Percentiles rank a stretch among this genome's conserved stretches.
Conservation (phyloP, 2,113 vertebrate species). For the Sula dactylatra region DNA sequence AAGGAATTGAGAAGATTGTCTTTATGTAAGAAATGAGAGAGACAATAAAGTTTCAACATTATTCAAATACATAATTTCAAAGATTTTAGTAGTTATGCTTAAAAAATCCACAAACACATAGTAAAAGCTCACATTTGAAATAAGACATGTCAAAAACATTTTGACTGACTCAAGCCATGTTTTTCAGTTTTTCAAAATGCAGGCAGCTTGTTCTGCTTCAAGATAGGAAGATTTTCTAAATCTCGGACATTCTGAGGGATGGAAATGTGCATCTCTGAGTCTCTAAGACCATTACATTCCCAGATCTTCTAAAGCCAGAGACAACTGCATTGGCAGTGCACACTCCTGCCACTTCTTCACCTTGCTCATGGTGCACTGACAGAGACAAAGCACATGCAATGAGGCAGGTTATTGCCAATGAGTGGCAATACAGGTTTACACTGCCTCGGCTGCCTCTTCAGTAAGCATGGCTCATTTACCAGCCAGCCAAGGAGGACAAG, state of each 20-base stretch:
- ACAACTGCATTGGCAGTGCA: not conserved
- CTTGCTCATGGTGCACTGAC: not conserved
- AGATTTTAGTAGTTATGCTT: not conserved
- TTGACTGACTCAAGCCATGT: not conserved
- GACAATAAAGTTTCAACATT: not conserved
- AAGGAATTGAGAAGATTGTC: not conserved
- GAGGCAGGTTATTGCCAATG: not conserved
- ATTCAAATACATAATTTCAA: not conserved
- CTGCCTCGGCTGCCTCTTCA: not conserved
- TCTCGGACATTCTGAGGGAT: not conserved
- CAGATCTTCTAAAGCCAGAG: not conserved
- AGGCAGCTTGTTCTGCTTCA: not conserved
- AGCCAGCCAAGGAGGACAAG: not conserved
- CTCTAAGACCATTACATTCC: not conserved
- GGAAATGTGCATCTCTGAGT: not conserved
- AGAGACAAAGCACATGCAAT: not conserved
- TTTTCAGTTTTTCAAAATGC: not conserved
- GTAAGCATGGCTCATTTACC: not conserved
- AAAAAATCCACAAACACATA: not conserved
- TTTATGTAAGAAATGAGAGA: not conserved
- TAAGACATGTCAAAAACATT: not conserved
- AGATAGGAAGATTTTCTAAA: not conserved
- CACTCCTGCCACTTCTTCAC: not conserved
- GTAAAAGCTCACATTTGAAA: not conserved
- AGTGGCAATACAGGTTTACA: not conserved